Percentiles rank a stretch among this genome's conserved stretches.
These are phyloP conservation scores for Hipparchia semele DNA, from an alignment of 2,888 invertebrate genomes.

Conservation along the genomic window DNA sequence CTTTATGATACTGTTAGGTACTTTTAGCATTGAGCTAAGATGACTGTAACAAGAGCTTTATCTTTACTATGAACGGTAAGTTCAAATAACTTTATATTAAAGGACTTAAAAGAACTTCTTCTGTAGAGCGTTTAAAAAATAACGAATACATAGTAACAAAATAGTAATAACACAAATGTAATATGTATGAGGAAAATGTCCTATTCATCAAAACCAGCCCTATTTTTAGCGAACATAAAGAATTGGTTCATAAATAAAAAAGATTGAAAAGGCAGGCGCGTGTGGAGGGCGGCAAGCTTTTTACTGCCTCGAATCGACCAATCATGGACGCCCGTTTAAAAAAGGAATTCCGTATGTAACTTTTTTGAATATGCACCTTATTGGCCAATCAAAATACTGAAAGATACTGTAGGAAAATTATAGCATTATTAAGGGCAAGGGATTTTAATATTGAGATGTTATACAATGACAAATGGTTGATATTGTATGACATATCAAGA, in stretches of 20 bases:
- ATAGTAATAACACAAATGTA: too few species aligned
- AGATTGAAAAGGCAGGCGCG: constrained; percentile 51
- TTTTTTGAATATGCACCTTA: constrained; percentile 48
- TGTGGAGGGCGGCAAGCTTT: constrained; percentile 71
- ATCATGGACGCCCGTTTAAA: constrained; percentile 62
- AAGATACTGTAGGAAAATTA: neutral
- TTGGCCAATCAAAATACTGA: constrained; percentile 8
- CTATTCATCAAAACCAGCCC: constrained; percentile 3
- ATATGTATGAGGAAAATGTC: neutral
- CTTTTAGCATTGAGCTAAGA: constrained; percentile 28
- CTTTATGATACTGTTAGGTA: constrained; percentile 22
- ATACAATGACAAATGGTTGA: too few species aligned
- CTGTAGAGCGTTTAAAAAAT: too few species aligned
- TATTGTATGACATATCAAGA: too few species aligned
- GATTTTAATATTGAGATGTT: too few species aligned
- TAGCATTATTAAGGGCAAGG: too few species aligned
- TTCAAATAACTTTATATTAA: too few species aligned
- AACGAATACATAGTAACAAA: too few species aligned
- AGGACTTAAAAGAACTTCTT: too few species aligned
- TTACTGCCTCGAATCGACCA: constrained; percentile 61
- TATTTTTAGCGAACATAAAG: constrained; percentile 28
- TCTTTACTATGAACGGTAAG: neutral
- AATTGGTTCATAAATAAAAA: constrained; percentile 55
- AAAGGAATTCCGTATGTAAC: constrained; percentile 52
- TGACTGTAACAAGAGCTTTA: constrained; percentile 20